A percentile compares a stretch with the other conserved stretches of the same genome.
These are phyloP conservation scores for Muschampia plurimacula DNA, from an alignment of 2,888 invertebrate genomes.

Conservation along the genomic window DNA sequence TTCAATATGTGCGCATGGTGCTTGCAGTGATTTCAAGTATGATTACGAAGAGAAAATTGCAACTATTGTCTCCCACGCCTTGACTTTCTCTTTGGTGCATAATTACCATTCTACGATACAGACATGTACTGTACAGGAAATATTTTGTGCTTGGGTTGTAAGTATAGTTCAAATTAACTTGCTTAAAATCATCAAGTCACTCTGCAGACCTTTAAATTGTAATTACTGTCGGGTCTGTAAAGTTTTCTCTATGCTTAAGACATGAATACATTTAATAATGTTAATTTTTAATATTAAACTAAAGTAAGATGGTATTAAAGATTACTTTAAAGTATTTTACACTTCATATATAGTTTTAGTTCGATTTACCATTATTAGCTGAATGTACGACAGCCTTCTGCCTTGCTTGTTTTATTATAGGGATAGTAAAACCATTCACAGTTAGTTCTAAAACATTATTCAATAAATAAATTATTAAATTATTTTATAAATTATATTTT, in stretches of 20 bases:
- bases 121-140: slow-evolving; percentile 7
- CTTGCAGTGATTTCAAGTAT: slow-evolving; percentile 32
- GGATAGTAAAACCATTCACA: too few species aligned
- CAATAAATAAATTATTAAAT: too few species aligned
- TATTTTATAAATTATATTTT: too few species aligned
- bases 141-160: slow-evolving; percentile 8
- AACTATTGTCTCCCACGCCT: slow-evolving; percentile 37
- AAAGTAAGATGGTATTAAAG: too few species aligned
- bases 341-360: too few species aligned
- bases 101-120: slow-evolving; percentile 8
- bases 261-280: neutral
- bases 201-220: neutral
- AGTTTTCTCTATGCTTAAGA: neutral
- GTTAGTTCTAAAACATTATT: too few species aligned
- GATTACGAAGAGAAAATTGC: slow-evolving; percentile 38
- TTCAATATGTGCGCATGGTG: slow-evolving; percentile 27
- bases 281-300: too few species aligned
- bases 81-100: slow-evolving; percentile 35
- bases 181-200: neutral
- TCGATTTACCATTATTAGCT: too few species aligned
- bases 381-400: too few species aligned
- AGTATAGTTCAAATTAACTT: neutral
- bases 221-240: neutral
- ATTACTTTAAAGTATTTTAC: too few species aligned
- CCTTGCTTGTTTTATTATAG: too few species aligned